phyloP scores from a whole-genome alignment of 2,888 invertebrate species.

The Alloscopus bannaensis region DNA sequence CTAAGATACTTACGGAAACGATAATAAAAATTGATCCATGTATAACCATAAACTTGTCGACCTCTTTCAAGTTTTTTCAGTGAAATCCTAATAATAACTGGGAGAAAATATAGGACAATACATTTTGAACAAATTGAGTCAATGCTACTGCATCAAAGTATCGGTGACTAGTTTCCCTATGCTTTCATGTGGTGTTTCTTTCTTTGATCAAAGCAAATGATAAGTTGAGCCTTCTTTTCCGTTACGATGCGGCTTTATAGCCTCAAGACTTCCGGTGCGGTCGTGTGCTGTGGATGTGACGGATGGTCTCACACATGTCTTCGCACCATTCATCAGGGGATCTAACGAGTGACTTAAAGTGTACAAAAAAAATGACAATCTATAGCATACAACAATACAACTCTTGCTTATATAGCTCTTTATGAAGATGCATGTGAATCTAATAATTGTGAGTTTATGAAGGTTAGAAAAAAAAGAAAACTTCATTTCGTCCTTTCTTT shows the following conservation, averaged over 20 bases:
- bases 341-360: not conserved
- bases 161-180: slow-evolving; percentile 45
- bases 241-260: slow-evolving; percentile 50
- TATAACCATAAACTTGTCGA: too few species aligned
- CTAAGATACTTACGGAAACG: too few species aligned
- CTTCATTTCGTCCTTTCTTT: slow-evolving; percentile 16
- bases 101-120: slow-evolving; percentile 55
- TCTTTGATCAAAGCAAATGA: slow-evolving; percentile 41
- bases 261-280: slow-evolving; percentile 57
- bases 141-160: slow-evolving; percentile 30
- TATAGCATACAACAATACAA: not conserved
- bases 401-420: not conserved
- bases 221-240: slow-evolving; percentile 60
- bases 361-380: not conserved
- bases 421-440: too few species aligned
- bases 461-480: slow-evolving; percentile 26
- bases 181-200: slow-evolving; percentile 19
- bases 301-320: slow-evolving; percentile 39
- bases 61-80: not conserved
- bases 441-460: slow-evolving; percentile 9
- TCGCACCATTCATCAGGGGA: slow-evolving; percentile 33
- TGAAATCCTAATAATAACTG: not conserved
- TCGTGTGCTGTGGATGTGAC: slow-evolving; percentile 37
- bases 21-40: too few species aligned
- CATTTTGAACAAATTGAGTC: slow-evolving; percentile 53